Conservation (phyloP, 2,113 vertebrate genomes). For the Eretmochelys imbricata region DNA sequence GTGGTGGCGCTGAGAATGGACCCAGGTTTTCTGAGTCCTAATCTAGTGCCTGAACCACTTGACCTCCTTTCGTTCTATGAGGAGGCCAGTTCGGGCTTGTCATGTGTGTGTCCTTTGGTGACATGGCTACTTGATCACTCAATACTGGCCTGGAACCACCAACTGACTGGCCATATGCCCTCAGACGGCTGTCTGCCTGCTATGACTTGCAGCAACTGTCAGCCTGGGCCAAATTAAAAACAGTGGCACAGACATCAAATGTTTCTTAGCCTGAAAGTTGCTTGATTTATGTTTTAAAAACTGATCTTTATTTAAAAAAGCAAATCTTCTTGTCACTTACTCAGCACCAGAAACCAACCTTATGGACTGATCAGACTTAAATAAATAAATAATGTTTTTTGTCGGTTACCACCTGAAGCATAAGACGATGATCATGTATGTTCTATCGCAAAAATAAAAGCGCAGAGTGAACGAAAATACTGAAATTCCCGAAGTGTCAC, state of each 20-base stretch:
- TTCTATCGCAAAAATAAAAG: not conserved
- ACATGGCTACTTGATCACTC: too few relatives aligned
- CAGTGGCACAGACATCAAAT: too few relatives aligned
- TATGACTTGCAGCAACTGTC: too few relatives aligned
- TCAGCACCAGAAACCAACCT: not conserved
- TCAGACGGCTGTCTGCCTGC: too few relatives aligned
- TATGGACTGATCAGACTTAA: not conserved
- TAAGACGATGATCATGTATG: not conserved
- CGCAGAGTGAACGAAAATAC: not conserved
- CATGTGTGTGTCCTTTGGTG: too few relatives aligned
- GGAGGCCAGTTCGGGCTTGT: too few relatives aligned
- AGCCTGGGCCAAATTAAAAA: too few relatives aligned
- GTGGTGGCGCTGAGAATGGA: not conserved
- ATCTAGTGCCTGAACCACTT: too few relatives aligned
- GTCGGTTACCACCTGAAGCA: not conserved
- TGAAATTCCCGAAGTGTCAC: not conserved
- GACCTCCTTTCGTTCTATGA: too few relatives aligned
- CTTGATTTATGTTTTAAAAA: not conserved
- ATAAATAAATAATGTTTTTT: not conserved
- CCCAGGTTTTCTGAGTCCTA: not conserved
- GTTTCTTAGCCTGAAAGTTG: too few relatives aligned
- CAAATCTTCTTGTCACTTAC: not conserved
- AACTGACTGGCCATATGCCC: too few relatives aligned
- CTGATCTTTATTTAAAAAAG: not conserved
- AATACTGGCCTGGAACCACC: too few relatives aligned